Percentiles rank a stretch among this genome's conserved stretches.
Evolutionary conservation across 2,888 invertebrate species (phyloP).

Genomic region (Acanthococcus lagerstroemiae): DNA sequence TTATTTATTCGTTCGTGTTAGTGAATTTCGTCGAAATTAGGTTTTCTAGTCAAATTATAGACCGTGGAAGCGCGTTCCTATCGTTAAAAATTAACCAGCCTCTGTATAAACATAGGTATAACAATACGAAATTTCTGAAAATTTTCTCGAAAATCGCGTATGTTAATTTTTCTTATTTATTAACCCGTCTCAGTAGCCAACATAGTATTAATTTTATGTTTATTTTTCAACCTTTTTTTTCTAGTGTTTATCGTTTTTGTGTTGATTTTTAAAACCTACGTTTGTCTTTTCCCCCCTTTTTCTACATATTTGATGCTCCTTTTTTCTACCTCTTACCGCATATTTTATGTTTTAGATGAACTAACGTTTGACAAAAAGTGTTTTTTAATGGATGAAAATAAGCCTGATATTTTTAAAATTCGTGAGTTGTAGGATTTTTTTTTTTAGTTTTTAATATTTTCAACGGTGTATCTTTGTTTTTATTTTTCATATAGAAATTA

Average conservation of each 20-base stretch:
- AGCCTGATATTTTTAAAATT: constrained; percentile 12
- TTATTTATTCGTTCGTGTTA: too few relatives aligned
- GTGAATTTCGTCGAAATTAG: background rate
- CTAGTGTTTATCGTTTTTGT: background rate
- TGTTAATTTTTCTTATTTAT: background rate
- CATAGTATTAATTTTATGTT: background rate
- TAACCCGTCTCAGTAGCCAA: background rate
- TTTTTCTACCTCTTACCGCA: constrained; percentile 25
- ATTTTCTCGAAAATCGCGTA: background rate
- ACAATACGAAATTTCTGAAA: background rate
- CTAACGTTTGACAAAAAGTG: constrained; percentile 6
- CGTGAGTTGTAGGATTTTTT: constrained; percentile 1
- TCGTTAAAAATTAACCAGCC: background rate
- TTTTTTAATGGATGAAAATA: background rate
- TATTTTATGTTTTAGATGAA: constrained; percentile 15
- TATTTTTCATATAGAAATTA: constrained; percentile 18
- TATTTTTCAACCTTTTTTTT: background rate
- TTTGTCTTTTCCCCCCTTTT: background rate
- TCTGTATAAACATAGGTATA: background rate
- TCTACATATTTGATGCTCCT: background rate
- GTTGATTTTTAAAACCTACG: background rate
- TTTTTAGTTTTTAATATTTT: background rate
- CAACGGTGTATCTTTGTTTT: background rate
- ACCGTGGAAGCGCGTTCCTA: background rate
- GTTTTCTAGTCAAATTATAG: background rate